Base-by-base conservation (phyloP, 1,140 invertebrate species). In the Pomacea maculata region DNA sequence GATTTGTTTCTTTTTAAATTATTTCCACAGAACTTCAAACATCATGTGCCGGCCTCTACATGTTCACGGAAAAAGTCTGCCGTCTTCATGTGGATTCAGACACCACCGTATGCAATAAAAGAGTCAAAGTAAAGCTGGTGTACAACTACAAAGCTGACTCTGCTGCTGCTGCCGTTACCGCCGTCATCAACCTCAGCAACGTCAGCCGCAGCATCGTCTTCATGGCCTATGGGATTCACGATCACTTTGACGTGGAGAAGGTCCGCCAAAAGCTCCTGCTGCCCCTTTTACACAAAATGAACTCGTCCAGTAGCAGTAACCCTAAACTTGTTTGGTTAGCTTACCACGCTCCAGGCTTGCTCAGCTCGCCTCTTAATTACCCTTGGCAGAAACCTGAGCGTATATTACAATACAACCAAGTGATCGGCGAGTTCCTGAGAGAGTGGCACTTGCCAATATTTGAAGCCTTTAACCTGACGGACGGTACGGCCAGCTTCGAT, bases 401-500 rank as follows among this genome's bases (percentile, higher is more conserved):
- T 34, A 34, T 12, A 12, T 34, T 70, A 6, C 12, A 11, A 11
- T 70, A 25, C 21, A 70, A 70, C 67, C 6, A 21, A 11, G 9
- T 15, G 11, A n/a, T 70, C 0, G 67, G 10, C 0, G 9, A 70
- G 67, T 70, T 70, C 29, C 21, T n/a, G 5, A 70, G 67, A 2
- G 0, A 2, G 6, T 70, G 29, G n/a, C 10, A n/a, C 67, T 9
- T 70, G 67, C 79, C 82, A 8, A 29, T 81, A 11, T 83, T 83
- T 25, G 76, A 83, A 34, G 54, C 52, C 6, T 83, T 83, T 45
- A 61, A 75, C 17, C 70, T 83, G 57, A 83, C 82, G 5, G 57
- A 81, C 10, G 77, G 73, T 11, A 54, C 71, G 17, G 75, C 72
- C 45, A 83, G 82, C 55, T 83, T 79, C 80, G 82, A 83, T 61